Conservation (phyloP, 2,113 vertebrate species). For the Himantopus leucocephalus region DNA sequence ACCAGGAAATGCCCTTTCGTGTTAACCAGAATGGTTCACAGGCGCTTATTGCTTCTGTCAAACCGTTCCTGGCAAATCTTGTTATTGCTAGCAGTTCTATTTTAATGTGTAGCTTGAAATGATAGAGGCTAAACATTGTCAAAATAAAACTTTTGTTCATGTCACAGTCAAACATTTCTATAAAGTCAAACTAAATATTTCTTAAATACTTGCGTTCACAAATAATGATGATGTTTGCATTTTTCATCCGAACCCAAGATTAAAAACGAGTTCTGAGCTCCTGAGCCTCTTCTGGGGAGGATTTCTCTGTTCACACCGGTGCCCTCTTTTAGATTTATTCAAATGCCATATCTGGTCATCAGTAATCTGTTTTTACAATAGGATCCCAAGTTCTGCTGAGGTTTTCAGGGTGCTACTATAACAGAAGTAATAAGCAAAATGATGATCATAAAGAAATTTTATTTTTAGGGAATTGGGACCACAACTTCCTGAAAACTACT, state of each 20-base stretch:
- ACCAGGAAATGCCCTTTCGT: background rate
- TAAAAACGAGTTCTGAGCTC: background rate
- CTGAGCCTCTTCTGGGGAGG: background rate
- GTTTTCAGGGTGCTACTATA: background rate
- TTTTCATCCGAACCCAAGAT: background rate
- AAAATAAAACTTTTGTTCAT: background rate
- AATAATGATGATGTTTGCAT: background rate
- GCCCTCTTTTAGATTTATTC: background rate
- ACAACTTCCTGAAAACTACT: conserved; percentile 61
- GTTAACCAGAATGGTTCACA: background rate
- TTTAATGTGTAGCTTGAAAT: background rate
- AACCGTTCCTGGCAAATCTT: background rate
- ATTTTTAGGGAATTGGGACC: conserved; percentile 58
- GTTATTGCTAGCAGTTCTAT: background rate
- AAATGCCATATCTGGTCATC: background rate
- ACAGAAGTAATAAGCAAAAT: background rate
- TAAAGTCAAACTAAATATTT: background rate
- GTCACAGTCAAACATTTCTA: background rate
- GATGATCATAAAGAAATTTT: conserved; percentile 19
- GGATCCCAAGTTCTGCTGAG: background rate
- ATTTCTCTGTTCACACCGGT: background rate
- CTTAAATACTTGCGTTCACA: background rate
- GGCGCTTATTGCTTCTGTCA: background rate
- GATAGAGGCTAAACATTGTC: background rate
- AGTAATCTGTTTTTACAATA: background rate